Conservation (phyloP, 1,140 invertebrate genomes). For the Apis laboriosa region DNA sequence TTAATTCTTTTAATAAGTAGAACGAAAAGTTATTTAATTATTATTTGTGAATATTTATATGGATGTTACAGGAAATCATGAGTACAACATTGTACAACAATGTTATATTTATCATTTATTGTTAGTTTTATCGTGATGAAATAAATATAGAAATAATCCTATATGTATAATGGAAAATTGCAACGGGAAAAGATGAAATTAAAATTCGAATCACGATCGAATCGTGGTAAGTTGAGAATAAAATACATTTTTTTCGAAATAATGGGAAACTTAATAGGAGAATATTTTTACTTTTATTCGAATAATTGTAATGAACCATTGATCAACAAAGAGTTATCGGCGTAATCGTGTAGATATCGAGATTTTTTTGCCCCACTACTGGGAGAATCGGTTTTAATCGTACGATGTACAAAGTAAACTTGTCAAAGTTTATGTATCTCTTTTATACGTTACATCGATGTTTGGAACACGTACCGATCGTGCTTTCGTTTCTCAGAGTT, state of each 20-base stretch:
- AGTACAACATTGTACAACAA: too few species aligned
- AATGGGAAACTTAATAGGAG: not conserved
- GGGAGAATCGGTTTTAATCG: slow-evolving; percentile 2
- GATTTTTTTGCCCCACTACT: not conserved
- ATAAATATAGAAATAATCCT: not conserved
- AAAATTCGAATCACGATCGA: not conserved
- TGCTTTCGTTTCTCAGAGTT: not conserved
- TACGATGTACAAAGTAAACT: slow-evolving; percentile 4
- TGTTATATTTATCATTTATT: too few species aligned
- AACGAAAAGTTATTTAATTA: too few species aligned
- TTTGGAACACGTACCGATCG: not conserved
- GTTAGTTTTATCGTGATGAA: too few species aligned
- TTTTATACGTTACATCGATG: slow-evolving; percentile 9
- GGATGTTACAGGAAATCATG: too few species aligned
- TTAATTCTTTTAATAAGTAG: too few species aligned
- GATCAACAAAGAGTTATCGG: slow-evolving; percentile 3
- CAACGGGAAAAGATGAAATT: not conserved
- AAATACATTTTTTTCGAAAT: not conserved
- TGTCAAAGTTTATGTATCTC: slow-evolving; percentile 16
- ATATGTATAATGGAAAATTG: not conserved
- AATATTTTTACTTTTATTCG: not conserved
- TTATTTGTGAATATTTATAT: too few species aligned
- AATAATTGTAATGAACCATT: slow-evolving; percentile 5
- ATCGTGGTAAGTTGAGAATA: not conserved
- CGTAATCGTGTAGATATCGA: not conserved